A percentile compares a stretch with the other conserved stretches of the same genome.
Conservation (phyloP, 2,797 vertebrate species). For the Pangasius krempfi region DNA sequence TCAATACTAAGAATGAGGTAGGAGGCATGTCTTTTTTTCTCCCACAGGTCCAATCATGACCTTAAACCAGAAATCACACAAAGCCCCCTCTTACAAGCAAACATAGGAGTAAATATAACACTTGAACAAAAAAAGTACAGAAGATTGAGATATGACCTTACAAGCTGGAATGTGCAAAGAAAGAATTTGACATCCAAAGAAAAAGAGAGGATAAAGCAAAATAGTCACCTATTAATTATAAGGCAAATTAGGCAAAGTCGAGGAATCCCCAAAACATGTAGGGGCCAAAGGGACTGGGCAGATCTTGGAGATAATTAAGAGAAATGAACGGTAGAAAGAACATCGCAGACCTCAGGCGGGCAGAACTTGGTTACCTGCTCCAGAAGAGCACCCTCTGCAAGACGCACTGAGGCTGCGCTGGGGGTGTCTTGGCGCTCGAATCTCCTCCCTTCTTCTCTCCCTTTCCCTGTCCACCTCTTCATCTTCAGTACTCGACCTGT, state of each 20-base stretch:
- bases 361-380: constrained; percentile 73
- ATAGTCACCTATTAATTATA: neutral
- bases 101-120: neutral
- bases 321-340: constrained; percentile 41
- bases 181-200: neutral
- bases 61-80: constrained; percentile 23
- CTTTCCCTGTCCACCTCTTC: constrained; percentile 59
- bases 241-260: constrained; percentile 14
- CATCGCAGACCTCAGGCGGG: constrained; percentile 47
- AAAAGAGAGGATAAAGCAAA: constrained; percentile 5
- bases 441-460: constrained; percentile 60
- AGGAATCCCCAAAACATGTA: constrained; percentile 16
- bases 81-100: constrained; percentile 12
- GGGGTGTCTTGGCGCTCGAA: constrained; percentile 53
- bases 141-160: neutral
- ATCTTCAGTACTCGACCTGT: constrained; percentile 65
- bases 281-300: neutral
- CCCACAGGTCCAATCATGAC: constrained; percentile 13
- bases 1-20: constrained; percentile 15
- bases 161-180: neutral
- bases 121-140: neutral
- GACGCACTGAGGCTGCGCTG: constrained; percentile 69
- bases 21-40: neutral
- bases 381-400: constrained; percentile 60
- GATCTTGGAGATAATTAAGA: constrained; percentile 41